Percentiles rank a stretch among this genome's conserved stretches.
Conservation (phyloP, 2,888 invertebrate genomes). For the Allygus modestus region DNA sequence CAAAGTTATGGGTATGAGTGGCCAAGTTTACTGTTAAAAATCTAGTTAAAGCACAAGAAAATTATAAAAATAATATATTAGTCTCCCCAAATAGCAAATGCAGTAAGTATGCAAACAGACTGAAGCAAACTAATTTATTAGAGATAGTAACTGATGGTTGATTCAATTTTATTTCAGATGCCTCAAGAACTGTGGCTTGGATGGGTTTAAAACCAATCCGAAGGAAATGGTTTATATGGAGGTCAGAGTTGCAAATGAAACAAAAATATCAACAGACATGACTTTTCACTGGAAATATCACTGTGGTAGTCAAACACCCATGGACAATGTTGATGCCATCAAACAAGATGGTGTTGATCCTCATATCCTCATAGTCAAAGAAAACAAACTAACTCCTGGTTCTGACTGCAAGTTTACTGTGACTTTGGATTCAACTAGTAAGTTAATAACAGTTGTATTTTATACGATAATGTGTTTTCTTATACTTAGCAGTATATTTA, state of each 20-base stretch:
- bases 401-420: slow-evolving; percentile 21
- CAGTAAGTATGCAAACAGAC: no score
- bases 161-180: slow-evolving; percentile 19
- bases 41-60: no score
- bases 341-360: background rate
- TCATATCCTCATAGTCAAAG: slow-evolving; percentile 38
- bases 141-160: background rate
- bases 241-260: background rate
- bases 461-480: no score
- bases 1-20: no score
- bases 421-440: background rate
- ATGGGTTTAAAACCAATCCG: slow-evolving; percentile 44
- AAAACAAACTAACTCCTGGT: slow-evolving; percentile 12
- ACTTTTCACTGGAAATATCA: slow-evolving; percentile 28
- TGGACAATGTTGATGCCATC: background rate
- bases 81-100: no score
- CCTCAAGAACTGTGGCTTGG: slow-evolving; percentile 44
- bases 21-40: no score
- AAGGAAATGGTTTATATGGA: slow-evolving; percentile 48
- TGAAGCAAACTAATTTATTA: no score
- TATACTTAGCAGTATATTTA: no score
- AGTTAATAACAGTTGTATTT: background rate
- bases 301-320: background rate
- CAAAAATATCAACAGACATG: background rate
- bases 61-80: no score